These are phyloP conservation scores for Murina feae DNA, from an alignment of 2,113 vertebrate species.

Conservation along the genomic window DNA sequence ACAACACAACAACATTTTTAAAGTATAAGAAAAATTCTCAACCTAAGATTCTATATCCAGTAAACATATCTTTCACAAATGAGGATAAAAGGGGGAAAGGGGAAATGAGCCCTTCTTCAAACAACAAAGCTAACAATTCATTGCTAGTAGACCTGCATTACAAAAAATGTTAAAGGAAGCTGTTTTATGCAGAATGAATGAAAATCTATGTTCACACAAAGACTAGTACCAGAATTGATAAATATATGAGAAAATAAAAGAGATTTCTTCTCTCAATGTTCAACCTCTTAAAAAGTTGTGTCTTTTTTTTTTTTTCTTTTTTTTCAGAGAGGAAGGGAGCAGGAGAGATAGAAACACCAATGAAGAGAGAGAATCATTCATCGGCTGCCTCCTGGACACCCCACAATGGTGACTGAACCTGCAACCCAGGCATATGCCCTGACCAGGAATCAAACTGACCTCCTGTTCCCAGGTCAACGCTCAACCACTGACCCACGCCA, in stretches of 20 bases:
- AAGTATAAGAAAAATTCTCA: background rate
- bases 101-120: background rate
- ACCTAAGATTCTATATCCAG: background rate
- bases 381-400: no score
- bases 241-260: background rate
- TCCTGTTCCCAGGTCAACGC: no score
- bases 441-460: no score
- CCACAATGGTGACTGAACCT: no score
- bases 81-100: background rate
- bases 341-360: no score
- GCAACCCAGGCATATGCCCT: no score
- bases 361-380: no score
- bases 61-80: background rate
- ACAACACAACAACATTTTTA: background rate
- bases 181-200: background rate
- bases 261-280: background rate
- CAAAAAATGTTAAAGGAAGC: background rate
- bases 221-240: background rate
- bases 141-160: background rate
- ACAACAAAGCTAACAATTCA: background rate
- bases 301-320: background rate
- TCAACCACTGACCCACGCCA: no score
- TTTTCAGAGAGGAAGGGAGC: no score
- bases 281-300: slow-evolving; percentile 1
- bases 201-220: background rate